Percentiles rank a stretch among this genome's conserved stretches.
Conservation (phyloP, 2,797 vertebrate genomes). For the Emydoidea blandingii region DNA sequence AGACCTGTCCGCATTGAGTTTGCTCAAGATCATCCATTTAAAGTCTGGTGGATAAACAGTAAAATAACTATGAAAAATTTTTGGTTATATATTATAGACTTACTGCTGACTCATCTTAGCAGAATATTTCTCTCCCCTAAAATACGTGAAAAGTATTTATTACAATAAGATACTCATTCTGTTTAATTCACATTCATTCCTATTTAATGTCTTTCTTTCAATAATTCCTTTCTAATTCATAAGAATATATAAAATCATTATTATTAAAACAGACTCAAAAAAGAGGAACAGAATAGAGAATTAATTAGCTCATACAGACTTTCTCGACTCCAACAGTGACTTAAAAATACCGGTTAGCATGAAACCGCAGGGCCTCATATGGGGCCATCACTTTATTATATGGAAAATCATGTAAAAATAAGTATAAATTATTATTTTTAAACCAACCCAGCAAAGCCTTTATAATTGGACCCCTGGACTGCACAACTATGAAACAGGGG, state of each 20-base stretch:
- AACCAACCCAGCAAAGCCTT: not conserved
- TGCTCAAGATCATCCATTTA: not conserved
- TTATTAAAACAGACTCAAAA: not conserved
- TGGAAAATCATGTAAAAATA: not conserved
- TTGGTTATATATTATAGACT: not conserved
- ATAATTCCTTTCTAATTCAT: not conserved
- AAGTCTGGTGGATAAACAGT: not conserved
- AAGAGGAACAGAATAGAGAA: not conserved
- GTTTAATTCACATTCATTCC: slow-evolving; percentile 11
- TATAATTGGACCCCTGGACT: not conserved
- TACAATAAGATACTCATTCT: not conserved
- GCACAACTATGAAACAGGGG: slow-evolving; percentile 4
- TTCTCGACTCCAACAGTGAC: not conserved
- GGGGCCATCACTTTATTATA: not conserved
- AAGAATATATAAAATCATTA: not conserved
- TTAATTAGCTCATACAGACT: not conserved
- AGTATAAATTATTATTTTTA: not conserved
- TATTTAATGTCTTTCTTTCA: not conserved
- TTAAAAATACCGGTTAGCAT: not conserved
- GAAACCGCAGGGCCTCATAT: not conserved
- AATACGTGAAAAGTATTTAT: not conserved
- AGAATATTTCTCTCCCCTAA: not conserved
- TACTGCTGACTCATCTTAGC: not conserved
- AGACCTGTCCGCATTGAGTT: not conserved
- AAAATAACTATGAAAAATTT: not conserved